Conservation (phyloP, 2,113 vertebrate species). For the Pseudopodoces humilis region DNA sequence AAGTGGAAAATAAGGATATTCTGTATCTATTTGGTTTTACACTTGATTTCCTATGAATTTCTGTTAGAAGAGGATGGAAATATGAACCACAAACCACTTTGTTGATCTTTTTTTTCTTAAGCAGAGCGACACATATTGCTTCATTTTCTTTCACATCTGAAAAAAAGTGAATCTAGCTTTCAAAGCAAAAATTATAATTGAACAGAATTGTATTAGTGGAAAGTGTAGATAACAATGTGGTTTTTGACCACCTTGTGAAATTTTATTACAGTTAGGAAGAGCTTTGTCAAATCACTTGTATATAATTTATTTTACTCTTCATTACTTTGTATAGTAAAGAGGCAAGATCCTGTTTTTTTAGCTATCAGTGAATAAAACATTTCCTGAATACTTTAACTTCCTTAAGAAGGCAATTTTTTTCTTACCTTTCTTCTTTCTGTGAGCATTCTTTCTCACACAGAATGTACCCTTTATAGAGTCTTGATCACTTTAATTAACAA, state of each 20-base stretch:
- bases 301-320: slow-evolving; percentile 66
- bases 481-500: slow-evolving; percentile 44
- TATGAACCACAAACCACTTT: slow-evolving; percentile 42
- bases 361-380: slow-evolving; percentile 81
- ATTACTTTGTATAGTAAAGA: slow-evolving; percentile 56
- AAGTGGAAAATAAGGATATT: neutral
- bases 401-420: slow-evolving; percentile 58
- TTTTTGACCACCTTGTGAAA: slow-evolving; percentile 71
- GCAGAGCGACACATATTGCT: neutral
- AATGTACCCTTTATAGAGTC: slow-evolving; percentile 41
- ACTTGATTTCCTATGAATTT: slow-evolving; percentile 40
- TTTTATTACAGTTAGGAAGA: slow-evolving; percentile 70
- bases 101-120: neutral
- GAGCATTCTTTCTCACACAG: slow-evolving; percentile 36
- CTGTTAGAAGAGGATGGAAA: slow-evolving; percentile 65
- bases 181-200: slow-evolving; percentile 50
- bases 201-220: slow-evolving; percentile 56
- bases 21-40: slow-evolving; percentile 6
- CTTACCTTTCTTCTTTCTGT: slow-evolving; percentile 38
- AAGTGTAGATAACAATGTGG: slow-evolving; percentile 74
- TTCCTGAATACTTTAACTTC: slow-evolving; percentile 79
- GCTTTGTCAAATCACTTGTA: slow-evolving; percentile 55
- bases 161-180: slow-evolving; percentile 52
- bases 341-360: slow-evolving; percentile 67
- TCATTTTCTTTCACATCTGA: slow-evolving; percentile 37